These are phyloP conservation scores for Chiloscyllium plagiosum DNA, from an alignment of 2,113 vertebrate species.

Conservation along the genomic window DNA sequence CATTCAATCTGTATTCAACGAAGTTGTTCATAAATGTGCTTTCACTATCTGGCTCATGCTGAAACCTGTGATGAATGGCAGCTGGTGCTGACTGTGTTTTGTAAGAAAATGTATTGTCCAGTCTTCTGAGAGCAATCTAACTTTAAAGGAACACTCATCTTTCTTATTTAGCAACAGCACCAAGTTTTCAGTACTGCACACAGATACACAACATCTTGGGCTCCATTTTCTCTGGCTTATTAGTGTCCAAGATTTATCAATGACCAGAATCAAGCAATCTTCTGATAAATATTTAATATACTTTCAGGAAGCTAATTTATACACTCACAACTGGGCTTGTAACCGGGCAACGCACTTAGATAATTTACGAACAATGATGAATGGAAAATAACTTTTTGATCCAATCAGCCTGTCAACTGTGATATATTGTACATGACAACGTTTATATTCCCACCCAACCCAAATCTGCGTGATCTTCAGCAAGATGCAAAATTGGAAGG, in stretches of 20 bases:
- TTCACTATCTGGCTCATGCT: background rate
- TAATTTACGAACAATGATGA: background rate
- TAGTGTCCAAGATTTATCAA: background rate
- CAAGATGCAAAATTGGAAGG: background rate
- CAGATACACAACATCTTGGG: background rate
- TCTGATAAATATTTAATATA: background rate
- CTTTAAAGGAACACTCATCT: background rate
- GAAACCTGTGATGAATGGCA: background rate
- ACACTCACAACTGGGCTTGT: background rate
- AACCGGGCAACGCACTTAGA: background rate
- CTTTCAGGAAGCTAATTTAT: background rate
- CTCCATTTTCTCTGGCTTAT: background rate
- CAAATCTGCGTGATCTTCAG: background rate
- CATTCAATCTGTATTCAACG: background rate
- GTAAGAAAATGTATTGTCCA: background rate
- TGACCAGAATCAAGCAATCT: conserved; percentile 22
- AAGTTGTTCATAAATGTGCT: background rate
- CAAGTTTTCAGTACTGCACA: background rate
- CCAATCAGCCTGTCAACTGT: background rate
- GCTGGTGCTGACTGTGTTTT: background rate
- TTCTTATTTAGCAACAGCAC: background rate
- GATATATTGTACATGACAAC: background rate
- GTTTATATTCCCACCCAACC: background rate
- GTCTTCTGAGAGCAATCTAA: background rate
- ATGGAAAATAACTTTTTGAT: background rate